These are phyloP conservation scores for Nomada flava DNA, from an alignment of 2,888 invertebrate genomes.

Conservation along the genomic window DNA sequence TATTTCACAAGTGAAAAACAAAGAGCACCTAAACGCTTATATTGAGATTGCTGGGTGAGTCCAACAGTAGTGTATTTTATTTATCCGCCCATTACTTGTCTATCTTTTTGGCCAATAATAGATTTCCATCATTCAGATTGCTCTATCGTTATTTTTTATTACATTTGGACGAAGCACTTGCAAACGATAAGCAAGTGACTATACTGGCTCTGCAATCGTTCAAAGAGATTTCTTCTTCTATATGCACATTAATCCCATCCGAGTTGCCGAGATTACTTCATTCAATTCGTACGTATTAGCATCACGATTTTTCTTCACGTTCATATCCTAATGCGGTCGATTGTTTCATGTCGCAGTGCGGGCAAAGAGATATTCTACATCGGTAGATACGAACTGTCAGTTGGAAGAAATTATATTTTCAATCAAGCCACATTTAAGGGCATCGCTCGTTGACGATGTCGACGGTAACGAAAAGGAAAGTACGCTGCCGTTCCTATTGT, in stretches of 20 bases:
- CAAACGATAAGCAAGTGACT: slow-evolving; percentile 86
- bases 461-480: slow-evolving; percentile 70
- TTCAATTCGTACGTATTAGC: slow-evolving; percentile 81
- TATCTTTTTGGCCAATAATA: neutral
- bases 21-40: slow-evolving; percentile 78
- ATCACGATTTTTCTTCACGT: neutral
- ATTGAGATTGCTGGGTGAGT: slow-evolving; percentile 82
- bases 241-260: slow-evolving; percentile 79
- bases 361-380: slow-evolving; percentile 27
- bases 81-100: too few relatives aligned
- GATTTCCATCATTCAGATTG: slow-evolving; percentile 75
- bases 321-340: neutral
- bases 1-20: slow-evolving; percentile 74
- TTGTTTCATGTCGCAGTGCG: neutral
- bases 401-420: slow-evolving; percentile 70
- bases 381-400: slow-evolving; percentile 47
- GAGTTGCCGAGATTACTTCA: slow-evolving; percentile 84
- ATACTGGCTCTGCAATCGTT: slow-evolving; percentile 87
- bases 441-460: slow-evolving; percentile 69
- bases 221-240: slow-evolving; percentile 83
- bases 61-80: slow-evolving; percentile 35
- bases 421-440: slow-evolving; percentile 69
- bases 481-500: slow-evolving; percentile 71
- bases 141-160: slow-evolving; percentile 79
- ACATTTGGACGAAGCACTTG: slow-evolving; percentile 85